phyloP scores from a whole-genome alignment of 2,797 vertebrate genomes.

The Meda fulgida region DNA sequence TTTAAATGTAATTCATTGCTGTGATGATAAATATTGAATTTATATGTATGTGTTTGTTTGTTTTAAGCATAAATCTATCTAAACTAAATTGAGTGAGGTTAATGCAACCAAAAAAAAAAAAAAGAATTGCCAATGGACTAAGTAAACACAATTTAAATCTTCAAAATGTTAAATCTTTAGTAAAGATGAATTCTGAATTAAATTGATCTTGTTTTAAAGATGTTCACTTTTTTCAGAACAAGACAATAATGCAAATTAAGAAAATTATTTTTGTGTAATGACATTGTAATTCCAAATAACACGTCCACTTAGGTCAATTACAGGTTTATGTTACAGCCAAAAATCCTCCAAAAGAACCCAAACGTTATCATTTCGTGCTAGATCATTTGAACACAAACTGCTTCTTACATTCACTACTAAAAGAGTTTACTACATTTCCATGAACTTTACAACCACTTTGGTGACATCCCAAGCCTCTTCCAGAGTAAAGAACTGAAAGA shows the following conservation, averaged over 20 bases:
- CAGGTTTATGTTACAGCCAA: conserved; percentile 52
- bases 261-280: neutral
- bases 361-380: conserved; percentile 65
- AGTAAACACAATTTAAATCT: neutral
- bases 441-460: conserved; percentile 37
- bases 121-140: conserved; percentile 30
- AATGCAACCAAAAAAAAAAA: conserved; percentile 12
- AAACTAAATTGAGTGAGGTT: neutral
- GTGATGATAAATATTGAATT: neutral
- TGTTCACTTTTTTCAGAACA: neutral
- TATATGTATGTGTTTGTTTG: neutral
- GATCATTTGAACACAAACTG: conserved; percentile 57
- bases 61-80: conserved; percentile 1
- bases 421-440: conserved; percentile 66
- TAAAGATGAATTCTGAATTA: neutral
- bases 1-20: neutral
- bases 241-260: neutral
- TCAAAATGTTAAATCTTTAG: neutral
- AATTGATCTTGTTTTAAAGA: neutral
- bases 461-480: conserved; percentile 11
- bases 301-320: conserved; percentile 70
- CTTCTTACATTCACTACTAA: conserved; percentile 72
- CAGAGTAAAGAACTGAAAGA: conserved; percentile 18
- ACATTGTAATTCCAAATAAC: conserved; percentile 60
- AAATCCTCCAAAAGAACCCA: conserved; percentile 64